Evolutionary conservation across 2,888 invertebrate genomes (phyloP), one percentile per base, ranked within the genome.

Genomic region (Idaea dimidiata): DNA sequence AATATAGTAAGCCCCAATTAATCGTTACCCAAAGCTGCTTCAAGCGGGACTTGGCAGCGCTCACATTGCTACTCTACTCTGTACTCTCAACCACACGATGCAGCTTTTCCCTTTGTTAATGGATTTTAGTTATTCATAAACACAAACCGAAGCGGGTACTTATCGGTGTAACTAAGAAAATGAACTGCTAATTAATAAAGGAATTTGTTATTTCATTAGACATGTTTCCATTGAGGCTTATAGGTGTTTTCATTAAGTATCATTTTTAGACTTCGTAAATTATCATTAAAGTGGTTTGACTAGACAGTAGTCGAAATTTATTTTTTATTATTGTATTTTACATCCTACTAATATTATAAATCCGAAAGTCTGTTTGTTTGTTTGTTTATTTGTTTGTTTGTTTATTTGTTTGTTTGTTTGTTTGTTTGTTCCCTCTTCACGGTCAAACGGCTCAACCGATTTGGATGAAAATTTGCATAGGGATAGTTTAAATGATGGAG

Each of bases 1-100:
- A 82, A 90, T 90, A 87, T 76, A 72, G 79, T 86, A 84, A 87
- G 84, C 85, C 72, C 77, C 83, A 87, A 89, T 90, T 90, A 90
- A 89, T 89, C 85, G 83, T 76, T 72, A 80, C 73, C 74, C 70
- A 82, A 82, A 84, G 84, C 82, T 76, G 80, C 79, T 79, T 75
- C 75, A 64, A 66, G 77, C 68, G 75, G 71, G 76, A 72, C 73
- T 75, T 70, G 73, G 75, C 71, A 72, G 74, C 73, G 72, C 75
- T 77, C 73, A 78, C 72, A 63, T 61, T 62, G 62, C 43, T 62
- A 54, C 70, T 56, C 43, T 62, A 54, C 70, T 56, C n/a, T 10
- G 56, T 17, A 8, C 54, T 55, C 54, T 55, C 69, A n/a, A 62
- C 65, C 75, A 69, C 71, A 76, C 73, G 61, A 72, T 71, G 75